Conservation (phyloP, 23 tunicate genomes). For the Ascidia mentula region DNA sequence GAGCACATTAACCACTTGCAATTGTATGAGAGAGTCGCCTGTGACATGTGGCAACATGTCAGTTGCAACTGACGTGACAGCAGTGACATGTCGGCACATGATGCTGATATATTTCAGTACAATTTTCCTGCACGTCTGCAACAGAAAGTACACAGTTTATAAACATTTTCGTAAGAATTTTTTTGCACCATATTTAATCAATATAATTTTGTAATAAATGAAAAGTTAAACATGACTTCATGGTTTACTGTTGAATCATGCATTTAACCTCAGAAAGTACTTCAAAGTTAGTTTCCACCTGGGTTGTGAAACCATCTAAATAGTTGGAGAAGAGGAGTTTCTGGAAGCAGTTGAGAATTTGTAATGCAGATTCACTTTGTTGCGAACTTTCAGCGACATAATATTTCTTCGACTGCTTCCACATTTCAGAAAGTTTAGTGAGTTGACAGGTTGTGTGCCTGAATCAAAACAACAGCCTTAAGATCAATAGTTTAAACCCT, state of each 20-base stretch:
- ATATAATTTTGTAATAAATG: too few relatives aligned
- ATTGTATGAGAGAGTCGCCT: background rate
- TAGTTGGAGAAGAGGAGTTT: constrained; percentile 17
- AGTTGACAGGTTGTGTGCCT: constrained; percentile 22
- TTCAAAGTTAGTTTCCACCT: too few relatives aligned
- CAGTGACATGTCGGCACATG: constrained; percentile 13
- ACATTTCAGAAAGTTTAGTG: background rate
- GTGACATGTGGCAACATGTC: background rate
- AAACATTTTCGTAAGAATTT: background rate
- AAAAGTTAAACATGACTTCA: too few relatives aligned
- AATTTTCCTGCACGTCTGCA: background rate
- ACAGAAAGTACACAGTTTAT: background rate
- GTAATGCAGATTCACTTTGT: constrained; percentile 10
- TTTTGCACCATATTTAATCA: too few relatives aligned
- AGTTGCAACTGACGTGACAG: background rate
- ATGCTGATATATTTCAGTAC: background rate
- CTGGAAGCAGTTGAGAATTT: constrained; percentile 18
- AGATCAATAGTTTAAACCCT: too few relatives aligned
- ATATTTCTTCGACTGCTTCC: background rate
- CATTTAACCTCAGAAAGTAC: too few relatives aligned
- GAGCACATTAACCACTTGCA: constrained; percentile 1
- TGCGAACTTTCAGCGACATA: background rate
- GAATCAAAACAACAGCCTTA: background rate
- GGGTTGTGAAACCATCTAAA: background rate
- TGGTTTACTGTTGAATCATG: too few relatives aligned